Percentiles rank a stretch among this genome's conserved stretches.
These are phyloP conservation scores for Phaenicophaeus curvirostris DNA, from an alignment of 2,797 vertebrate species.

Conservation along the genomic window DNA sequence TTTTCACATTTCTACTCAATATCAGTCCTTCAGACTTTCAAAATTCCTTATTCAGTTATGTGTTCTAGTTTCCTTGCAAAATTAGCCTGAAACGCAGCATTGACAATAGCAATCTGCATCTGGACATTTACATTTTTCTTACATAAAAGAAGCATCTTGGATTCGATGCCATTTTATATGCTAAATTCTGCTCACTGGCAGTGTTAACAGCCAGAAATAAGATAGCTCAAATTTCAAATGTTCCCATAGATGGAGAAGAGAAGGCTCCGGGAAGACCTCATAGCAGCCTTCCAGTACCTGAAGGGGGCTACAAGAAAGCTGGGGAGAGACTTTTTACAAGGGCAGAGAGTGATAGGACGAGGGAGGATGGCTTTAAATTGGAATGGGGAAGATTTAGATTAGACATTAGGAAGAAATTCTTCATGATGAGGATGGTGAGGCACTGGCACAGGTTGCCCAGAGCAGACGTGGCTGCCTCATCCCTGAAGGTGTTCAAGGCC, in stretches of 20 bases:
- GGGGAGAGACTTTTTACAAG: no score
- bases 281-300: no score
- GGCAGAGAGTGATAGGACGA: no score
- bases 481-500: no score
- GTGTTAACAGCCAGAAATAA: neutral
- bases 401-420: no score
- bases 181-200: neutral
- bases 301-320: no score
- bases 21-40: neutral
- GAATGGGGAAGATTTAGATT: no score
- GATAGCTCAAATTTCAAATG: neutral
- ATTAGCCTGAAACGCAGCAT: slow-evolving; percentile 19
- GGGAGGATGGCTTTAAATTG: no score
- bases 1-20: slow-evolving; percentile 37
- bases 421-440: no score
- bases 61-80: neutral
- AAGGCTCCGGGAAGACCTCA: no score
- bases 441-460: no score
- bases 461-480: no score
- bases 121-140: slow-evolving; percentile 35
- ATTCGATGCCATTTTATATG: neutral
- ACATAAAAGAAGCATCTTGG: neutral
- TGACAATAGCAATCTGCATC: slow-evolving; percentile 37
- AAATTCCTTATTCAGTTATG: neutral
- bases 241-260: neutral